These are phyloP conservation scores for Lepidocolaptes lacrymiger DNA, from an alignment of 2,797 vertebrate species.

Conservation along the genomic window DNA sequence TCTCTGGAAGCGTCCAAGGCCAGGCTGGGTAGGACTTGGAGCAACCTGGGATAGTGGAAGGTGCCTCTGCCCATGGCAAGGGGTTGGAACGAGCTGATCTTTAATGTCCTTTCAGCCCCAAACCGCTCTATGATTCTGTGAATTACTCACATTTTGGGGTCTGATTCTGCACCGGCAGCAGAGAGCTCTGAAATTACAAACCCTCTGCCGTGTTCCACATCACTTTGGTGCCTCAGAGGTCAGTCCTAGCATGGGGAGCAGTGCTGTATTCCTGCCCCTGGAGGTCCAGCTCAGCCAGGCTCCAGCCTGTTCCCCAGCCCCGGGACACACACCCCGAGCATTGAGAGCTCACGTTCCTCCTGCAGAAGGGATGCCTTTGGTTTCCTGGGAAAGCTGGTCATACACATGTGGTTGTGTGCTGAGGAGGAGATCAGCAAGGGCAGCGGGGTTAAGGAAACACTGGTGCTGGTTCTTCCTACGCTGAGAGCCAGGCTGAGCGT, in stretches of 20 bases:
- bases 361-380: neutral
- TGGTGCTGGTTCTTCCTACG: fast-evolving
- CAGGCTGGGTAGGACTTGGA: neutral
- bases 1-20: neutral
- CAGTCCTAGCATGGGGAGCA: neutral
- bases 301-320: fast-evolving
- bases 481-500: neutral
- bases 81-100: fast-evolving
- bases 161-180: neutral
- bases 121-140: too few species aligned
- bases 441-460: neutral
- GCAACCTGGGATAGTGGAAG: fast-evolving
- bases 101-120: neutral
- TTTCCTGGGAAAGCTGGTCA: neutral
- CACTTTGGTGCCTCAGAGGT: neutral
- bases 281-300: neutral
- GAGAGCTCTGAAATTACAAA: neutral
- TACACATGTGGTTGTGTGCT: neutral
- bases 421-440: neutral
- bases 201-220: too few species aligned
- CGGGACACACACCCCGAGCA: fast-evolving
- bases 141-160: neutral
- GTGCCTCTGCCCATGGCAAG: too few species aligned
- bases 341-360: neutral
- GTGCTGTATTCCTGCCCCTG: neutral